Conservation (phyloP, 2,797 vertebrate species). For the Bucorvus abyssinicus region DNA sequence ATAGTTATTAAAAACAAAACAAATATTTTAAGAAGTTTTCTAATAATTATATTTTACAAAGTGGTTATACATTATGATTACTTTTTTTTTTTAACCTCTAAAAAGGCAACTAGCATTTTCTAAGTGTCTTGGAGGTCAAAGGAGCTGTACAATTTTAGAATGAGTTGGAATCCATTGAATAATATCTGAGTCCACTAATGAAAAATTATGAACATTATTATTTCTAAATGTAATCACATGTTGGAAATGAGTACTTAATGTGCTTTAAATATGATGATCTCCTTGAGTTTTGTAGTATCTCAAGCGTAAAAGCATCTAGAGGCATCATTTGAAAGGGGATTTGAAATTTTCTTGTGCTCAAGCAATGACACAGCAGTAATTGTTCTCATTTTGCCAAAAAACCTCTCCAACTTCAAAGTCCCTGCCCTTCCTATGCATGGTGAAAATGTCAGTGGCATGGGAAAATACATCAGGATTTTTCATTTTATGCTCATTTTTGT, state of each 20-base stretch:
- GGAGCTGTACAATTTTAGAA: slow-evolving; percentile 21
- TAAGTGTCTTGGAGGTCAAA: not conserved
- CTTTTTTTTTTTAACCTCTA: not conserved
- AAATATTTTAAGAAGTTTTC: not conserved
- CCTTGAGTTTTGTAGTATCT: not conserved
- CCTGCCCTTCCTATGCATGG: not conserved
- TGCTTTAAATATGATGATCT: not conserved
- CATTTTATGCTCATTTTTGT: not conserved
- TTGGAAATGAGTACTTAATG: not conserved
- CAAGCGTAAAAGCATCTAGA: not conserved
- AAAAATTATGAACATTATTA: slow-evolving; percentile 22
- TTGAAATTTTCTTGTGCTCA: not conserved
- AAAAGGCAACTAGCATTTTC: not conserved
- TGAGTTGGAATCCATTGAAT: slow-evolving; percentile 22
- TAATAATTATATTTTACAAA: not conserved
- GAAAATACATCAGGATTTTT: not conserved
- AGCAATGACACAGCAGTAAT: not conserved
- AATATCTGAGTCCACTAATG: slow-evolving; percentile 1
- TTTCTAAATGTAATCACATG: slow-evolving; percentile 22
- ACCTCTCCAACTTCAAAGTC: not conserved
- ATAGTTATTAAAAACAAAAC: not conserved
- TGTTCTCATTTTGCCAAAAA: not conserved
- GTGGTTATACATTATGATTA: not conserved
- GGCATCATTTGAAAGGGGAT: not conserved
- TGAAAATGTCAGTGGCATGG: not conserved